Evolutionary conservation across 2,888 invertebrate species (phyloP).

Genomic region (Globia sparganii): DNA sequence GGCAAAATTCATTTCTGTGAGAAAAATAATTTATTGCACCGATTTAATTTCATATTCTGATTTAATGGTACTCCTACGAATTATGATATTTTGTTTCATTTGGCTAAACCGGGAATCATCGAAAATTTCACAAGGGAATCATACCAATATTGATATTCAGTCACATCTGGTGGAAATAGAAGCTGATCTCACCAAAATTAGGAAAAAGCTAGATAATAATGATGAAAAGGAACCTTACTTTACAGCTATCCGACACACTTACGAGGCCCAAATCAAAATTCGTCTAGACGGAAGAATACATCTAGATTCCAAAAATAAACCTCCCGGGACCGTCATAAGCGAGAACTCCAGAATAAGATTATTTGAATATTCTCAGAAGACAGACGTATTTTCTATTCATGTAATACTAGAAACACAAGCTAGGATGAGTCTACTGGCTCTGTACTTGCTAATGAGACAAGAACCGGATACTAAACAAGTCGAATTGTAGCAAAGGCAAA

Average conservation of each 20-base stretch:
- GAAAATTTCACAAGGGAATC: background rate
- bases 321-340: slow-evolving; percentile 11
- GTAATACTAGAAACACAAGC: slow-evolving; percentile 25
- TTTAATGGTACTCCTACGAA: slow-evolving; percentile 15
- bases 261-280: background rate
- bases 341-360: slow-evolving; percentile 16
- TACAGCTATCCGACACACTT: slow-evolving; percentile 2
- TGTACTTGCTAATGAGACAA: slow-evolving; percentile 45
- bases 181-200: background rate
- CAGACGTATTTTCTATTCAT: slow-evolving; percentile 28
- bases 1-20: slow-evolving; percentile 57
- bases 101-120: background rate
- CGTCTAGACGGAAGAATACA: slow-evolving; percentile 12
- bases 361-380: slow-evolving; percentile 24
- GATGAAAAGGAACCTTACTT: slow-evolving; percentile 13
- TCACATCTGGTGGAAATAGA: background rate
- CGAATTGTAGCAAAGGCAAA: slow-evolving; percentile 27
- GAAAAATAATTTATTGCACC: slow-evolving; percentile 61
- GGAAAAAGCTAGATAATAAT: background rate
- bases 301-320: slow-evolving; percentile 17
- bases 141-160: background rate
- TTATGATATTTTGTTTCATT: slow-evolving; percentile 22
- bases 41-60: slow-evolving; percentile 44
- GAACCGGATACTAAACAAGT: slow-evolving; percentile 20
- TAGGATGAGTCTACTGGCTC: slow-evolving; percentile 39